Evolutionary conservation across 2,113 vertebrate genomes (phyloP).

Genomic region (Mustela lutreola): DNA sequence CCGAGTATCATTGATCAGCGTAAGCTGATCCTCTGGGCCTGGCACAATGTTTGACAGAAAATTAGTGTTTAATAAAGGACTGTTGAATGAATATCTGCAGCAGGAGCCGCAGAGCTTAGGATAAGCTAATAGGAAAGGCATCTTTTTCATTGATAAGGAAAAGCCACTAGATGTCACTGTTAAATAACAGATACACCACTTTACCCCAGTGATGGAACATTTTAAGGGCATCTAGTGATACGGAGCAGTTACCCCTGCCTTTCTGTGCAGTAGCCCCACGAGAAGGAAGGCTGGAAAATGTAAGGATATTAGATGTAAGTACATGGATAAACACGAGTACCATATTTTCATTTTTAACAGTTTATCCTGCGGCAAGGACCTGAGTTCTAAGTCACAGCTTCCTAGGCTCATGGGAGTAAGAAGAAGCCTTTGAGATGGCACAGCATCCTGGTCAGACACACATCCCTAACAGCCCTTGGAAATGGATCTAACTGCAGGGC

Average conservation of each 20-base stretch:
- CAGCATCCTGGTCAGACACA: not conserved
- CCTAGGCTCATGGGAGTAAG: not conserved
- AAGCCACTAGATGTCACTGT: conserved; percentile 83
- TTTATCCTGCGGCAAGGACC: not conserved
- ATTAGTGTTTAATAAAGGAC: conserved; percentile 55
- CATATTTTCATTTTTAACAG: not conserved
- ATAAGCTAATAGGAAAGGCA: conserved; percentile 19
- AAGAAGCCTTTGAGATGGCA: not conserved
- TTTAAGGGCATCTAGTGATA: not conserved
- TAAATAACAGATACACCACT: conserved; percentile 69
- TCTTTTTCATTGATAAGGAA: conserved; percentile 40
- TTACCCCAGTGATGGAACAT: not conserved
- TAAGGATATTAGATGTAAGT: conserved; percentile 36
- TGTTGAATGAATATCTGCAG: not conserved
- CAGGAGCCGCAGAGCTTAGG: not conserved
- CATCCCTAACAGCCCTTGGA: not conserved
- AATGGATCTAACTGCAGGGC: not conserved
- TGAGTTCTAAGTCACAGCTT: conserved; percentile 8
- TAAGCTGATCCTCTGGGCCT: not conserved
- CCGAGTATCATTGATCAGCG: not conserved
- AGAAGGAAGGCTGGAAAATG: conserved; percentile 34
- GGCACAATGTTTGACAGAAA: conserved; percentile 21
- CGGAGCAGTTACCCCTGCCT: not conserved
- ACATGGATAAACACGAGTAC: not conserved
- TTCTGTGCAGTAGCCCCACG: not conserved